Conservation (phyloP, 2,113 vertebrate species). For the Catharus minimus region DNA sequence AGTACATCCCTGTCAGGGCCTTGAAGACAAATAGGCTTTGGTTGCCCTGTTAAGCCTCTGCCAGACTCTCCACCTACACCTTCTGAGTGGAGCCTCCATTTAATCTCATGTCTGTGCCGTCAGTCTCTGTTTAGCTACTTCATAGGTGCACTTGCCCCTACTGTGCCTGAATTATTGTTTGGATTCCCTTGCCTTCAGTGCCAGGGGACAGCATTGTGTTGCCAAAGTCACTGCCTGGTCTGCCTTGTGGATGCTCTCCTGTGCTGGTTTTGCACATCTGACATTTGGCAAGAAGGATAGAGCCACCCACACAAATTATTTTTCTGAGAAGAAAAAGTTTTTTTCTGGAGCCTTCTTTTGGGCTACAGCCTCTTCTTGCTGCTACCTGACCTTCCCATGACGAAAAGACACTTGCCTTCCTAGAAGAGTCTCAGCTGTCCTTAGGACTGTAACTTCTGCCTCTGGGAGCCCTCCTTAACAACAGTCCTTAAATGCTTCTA, state of each 20-base stretch:
- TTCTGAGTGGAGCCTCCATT: background rate
- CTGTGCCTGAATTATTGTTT: background rate
- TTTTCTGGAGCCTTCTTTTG: background rate
- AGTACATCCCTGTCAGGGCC: background rate
- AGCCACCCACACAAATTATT: too few relatives aligned
- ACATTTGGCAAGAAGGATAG: too few relatives aligned
- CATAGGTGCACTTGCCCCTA: background rate
- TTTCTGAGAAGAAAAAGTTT: too few relatives aligned
- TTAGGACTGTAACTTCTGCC: background rate
- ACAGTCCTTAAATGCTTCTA: background rate
- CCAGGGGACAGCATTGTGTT: accelerated
- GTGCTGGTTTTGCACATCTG: too few relatives aligned
- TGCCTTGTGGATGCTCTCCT: background rate
- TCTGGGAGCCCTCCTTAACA: background rate
- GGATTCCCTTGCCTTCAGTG: background rate
- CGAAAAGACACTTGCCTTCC: background rate
- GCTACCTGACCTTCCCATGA: background rate
- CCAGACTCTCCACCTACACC: background rate
- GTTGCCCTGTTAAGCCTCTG: background rate
- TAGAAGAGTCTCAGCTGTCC: background rate
- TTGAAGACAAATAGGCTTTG: background rate
- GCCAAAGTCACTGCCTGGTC: accelerated
- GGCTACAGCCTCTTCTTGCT: background rate
- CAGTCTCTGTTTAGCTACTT: background rate
- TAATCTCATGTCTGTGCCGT: background rate